These are phyloP conservation scores for Brachionus asplanchnoidis DNA, from an alignment of 1,140 invertebrate genomes.

Conservation along the genomic window DNA sequence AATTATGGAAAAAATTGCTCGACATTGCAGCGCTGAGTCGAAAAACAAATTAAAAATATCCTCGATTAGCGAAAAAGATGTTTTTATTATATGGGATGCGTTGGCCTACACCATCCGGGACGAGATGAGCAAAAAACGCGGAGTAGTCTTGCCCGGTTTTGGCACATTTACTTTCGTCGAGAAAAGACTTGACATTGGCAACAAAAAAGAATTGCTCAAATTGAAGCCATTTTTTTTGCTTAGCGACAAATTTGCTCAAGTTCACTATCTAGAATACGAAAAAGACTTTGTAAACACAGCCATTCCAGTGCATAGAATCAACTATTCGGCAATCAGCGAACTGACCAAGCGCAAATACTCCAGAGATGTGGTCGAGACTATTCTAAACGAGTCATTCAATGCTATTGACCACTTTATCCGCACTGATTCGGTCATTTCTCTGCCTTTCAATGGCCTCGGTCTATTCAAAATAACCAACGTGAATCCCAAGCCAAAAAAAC, in stretches of 20 bases:
- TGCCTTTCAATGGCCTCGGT: slow-evolving; percentile 14
- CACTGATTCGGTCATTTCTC: not conserved
- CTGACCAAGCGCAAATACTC: slow-evolving; percentile 31
- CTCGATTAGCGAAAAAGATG: slow-evolving; percentile 18
- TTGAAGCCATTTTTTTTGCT: slow-evolving; percentile 35
- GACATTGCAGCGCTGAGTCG: not conserved
- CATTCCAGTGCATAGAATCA: slow-evolving; percentile 26
- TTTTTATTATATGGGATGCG: slow-evolving; percentile 32
- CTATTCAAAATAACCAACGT: not conserved
- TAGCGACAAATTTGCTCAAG: slow-evolving; percentile 24
- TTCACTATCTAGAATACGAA: not conserved
- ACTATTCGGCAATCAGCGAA: slow-evolving; percentile 14
- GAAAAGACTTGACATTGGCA: slow-evolving; percentile 3
- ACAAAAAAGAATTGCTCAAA: slow-evolving; percentile 23
- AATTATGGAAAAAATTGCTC: slow-evolving; percentile 13
- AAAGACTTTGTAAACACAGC: slow-evolving; percentile 1
- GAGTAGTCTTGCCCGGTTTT: not conserved
- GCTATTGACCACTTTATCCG: slow-evolving; percentile 19
- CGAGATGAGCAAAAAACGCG: slow-evolving; percentile 37
- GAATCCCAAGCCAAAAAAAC: slow-evolving; percentile 39
- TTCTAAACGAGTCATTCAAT: slow-evolving; percentile 13
- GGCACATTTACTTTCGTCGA: slow-evolving; percentile 38
- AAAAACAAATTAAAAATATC: not conserved
- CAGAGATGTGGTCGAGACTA: not conserved
- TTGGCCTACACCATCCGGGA: slow-evolving; percentile 5